phyloP scores from a whole-genome alignment of 2,113 vertebrate genomes.

The Felis catus region F.catus_Fca126_mat1.0 CM031424.1:8139501-8140000 shows the following conservation, averaged over 20 bases:
- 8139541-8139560: background rate
- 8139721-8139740: background rate
- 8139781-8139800: background rate
- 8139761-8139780: background rate
- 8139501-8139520: background rate
- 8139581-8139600: background rate
- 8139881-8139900: background rate
- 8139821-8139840: background rate
- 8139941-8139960: background rate
- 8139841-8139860: background rate
- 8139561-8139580: background rate
- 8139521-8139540: background rate
- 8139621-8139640: background rate
- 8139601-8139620: background rate
- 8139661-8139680: background rate
- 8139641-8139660: background rate
- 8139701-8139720: background rate
- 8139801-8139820: background rate
- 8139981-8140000: background rate
- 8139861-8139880: background rate
- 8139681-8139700: background rate
- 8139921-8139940: background rate
- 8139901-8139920: background rate
- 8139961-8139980: background rate
- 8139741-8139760: background rate